Evolutionary conservation across 2,888 invertebrate species (phyloP).

Genomic region (Dolomedes plantarius): DNA sequence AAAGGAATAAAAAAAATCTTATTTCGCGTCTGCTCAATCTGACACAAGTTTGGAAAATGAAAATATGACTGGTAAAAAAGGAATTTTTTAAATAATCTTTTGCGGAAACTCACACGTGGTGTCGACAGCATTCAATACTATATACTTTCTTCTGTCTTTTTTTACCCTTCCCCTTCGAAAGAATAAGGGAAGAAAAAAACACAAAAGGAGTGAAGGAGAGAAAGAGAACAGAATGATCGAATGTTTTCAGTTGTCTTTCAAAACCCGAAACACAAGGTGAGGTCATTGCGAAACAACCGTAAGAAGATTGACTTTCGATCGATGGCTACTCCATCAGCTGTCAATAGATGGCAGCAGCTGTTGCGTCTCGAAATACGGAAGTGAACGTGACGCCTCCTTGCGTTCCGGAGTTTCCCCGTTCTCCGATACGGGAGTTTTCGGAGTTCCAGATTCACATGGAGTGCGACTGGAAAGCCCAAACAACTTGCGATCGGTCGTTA

Average conservation of each 20-base stretch:
- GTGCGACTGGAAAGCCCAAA: constrained; percentile 26
- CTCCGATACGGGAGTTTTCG: constrained; percentile 39
- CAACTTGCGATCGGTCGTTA: constrained; percentile 49
- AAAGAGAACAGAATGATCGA: constrained; percentile 53
- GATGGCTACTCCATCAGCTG: constrained; percentile 2
- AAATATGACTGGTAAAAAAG: not conserved
- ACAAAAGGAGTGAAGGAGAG: not conserved
- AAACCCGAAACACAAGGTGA: constrained; percentile 58
- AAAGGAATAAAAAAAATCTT: no score
- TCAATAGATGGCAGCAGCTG: constrained; percentile 53
- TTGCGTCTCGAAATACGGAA: not conserved
- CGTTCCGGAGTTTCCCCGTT: constrained; percentile 18
- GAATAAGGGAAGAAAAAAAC: constrained; percentile 25
- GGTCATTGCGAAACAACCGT: constrained; percentile 55
- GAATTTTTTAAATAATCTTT: constrained; percentile 14
- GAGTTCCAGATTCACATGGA: constrained; percentile 65
- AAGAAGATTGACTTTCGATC: constrained; percentile 62
- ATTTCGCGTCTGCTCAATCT: not conserved
- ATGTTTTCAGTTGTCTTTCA: constrained; percentile 66
- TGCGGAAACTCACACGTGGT: constrained; percentile 65
- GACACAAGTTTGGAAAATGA: not conserved
- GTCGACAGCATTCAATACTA: constrained; percentile 57
- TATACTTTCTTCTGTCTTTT: constrained; percentile 32
- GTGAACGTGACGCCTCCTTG: constrained; percentile 11
- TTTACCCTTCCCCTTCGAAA: constrained; percentile 27